Evolutionary conservation across 2,113 vertebrate genomes (phyloP).

Genomic region (Dendropsophus ebraccatus): DNA sequence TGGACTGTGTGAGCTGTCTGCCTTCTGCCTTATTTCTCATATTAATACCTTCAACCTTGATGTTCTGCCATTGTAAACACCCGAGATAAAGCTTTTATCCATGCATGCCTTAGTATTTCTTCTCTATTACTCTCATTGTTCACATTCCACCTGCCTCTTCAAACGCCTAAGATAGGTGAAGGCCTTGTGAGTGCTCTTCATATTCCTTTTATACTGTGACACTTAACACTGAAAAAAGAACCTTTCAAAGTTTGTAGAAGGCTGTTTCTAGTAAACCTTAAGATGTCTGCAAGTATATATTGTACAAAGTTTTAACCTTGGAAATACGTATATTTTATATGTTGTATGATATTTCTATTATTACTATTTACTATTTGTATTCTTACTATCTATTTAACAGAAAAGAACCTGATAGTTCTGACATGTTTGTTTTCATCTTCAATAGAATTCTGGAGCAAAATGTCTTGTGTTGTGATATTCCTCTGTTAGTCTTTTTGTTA

Average conservation of each 20-base stretch:
- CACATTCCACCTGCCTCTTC: conserved; percentile 47
- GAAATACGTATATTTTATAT: neutral
- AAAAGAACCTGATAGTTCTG: too few species aligned
- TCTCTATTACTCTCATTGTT: conserved; percentile 27
- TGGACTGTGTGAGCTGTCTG: conserved; percentile 12
- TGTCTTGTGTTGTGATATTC: too few species aligned
- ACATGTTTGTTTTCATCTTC: too few species aligned
- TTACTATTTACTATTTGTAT: too few species aligned
- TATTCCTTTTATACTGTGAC: neutral
- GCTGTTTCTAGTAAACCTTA: neutral
- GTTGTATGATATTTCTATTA: neutral
- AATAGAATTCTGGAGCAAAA: too few species aligned
- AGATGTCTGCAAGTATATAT: neutral
- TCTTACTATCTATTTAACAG: too few species aligned
- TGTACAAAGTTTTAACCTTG: neutral
- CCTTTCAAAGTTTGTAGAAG: neutral
- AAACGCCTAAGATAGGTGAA: neutral
- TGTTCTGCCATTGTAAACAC: conserved; percentile 29
- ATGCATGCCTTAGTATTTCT: conserved; percentile 16
- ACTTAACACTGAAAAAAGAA: neutral
- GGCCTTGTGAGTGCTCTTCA: conserved; percentile 11
- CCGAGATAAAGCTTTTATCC: conserved; percentile 27
- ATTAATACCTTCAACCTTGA: conserved; percentile 13
- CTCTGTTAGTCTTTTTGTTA: too few species aligned
- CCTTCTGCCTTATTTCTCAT: conserved; percentile 44